Percentiles rank a stretch among this genome's conserved stretches.
phyloP scores from a whole-genome alignment of 2,888 invertebrate species.

The Morinoia aosen region DNA sequence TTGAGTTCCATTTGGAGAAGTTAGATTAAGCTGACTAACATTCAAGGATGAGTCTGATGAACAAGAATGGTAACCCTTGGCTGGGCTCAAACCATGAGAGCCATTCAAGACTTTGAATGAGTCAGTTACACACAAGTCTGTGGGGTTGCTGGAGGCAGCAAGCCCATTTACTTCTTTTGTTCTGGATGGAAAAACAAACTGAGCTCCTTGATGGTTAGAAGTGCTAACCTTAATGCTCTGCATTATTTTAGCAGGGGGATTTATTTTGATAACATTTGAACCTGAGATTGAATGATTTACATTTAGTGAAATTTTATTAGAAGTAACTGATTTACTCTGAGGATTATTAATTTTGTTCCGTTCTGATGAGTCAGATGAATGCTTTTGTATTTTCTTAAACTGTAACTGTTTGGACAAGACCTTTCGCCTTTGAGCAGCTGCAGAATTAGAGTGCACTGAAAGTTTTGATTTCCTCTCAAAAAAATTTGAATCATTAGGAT shows the following conservation, averaged over 20 bases:
- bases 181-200: not conserved
- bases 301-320: not conserved
- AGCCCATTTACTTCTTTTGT: not conserved
- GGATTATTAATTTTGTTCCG: not conserved
- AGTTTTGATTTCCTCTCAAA: not conserved
- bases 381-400: not conserved
- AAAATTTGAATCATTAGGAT: not conserved
- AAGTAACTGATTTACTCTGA: not conserved
- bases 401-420: not conserved
- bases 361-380: not conserved
- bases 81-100: not conserved
- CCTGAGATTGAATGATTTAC: not conserved
- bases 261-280: constrained; percentile 39
- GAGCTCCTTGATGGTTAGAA: not conserved
- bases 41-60: not conserved
- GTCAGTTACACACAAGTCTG: not conserved
- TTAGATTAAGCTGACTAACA: not conserved
- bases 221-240: not conserved
- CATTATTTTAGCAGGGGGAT: not conserved
- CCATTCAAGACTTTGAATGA: not conserved
- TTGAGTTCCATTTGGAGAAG: constrained; percentile 8
- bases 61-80: not conserved
- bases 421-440: not conserved
- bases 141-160: not conserved
- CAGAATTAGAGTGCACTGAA: not conserved